Evolutionary conservation across 2,888 invertebrate species (phyloP).

Genomic region (Trachelus tabidus): DNA sequence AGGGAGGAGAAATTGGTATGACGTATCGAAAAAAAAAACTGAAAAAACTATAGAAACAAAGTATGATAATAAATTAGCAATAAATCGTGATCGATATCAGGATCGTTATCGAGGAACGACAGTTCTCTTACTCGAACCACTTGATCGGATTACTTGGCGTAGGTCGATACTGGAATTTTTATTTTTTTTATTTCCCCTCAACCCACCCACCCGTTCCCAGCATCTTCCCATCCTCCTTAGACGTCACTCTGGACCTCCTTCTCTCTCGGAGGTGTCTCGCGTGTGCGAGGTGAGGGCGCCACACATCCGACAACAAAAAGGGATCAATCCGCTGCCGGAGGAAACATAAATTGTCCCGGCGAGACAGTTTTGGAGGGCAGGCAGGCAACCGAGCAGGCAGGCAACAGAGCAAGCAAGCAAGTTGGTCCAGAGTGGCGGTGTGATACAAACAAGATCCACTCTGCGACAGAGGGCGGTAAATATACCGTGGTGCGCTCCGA

Average conservation of each 20-base stretch:
- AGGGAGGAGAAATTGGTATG: neutral
- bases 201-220: neutral
- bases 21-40: neutral
- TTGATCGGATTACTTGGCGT: neutral
- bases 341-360: conserved; percentile 60
- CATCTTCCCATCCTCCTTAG: neutral
- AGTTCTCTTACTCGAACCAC: neutral
- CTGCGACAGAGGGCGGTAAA: conserved; percentile 52
- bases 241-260: neutral
- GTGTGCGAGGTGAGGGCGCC: conserved; percentile 24
- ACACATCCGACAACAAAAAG: conserved; percentile 53
- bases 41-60: neutral
- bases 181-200: neutral
- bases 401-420: conserved; percentile 26
- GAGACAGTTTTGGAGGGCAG: conserved; percentile 57
- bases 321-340: conserved; percentile 61
- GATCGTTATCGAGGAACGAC: neutral
- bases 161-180: neutral
- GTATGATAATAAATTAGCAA: neutral
- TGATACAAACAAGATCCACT: conserved; percentile 63
- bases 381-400: conserved; percentile 40
- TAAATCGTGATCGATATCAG: neutral
- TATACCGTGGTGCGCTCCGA: conserved; percentile 39
- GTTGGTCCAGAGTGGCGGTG: conserved; percentile 38
- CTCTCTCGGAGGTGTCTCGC: conserved; percentile 6